Conservation (phyloP, 2,888 invertebrate genomes). For the Melieria picta region DNA sequence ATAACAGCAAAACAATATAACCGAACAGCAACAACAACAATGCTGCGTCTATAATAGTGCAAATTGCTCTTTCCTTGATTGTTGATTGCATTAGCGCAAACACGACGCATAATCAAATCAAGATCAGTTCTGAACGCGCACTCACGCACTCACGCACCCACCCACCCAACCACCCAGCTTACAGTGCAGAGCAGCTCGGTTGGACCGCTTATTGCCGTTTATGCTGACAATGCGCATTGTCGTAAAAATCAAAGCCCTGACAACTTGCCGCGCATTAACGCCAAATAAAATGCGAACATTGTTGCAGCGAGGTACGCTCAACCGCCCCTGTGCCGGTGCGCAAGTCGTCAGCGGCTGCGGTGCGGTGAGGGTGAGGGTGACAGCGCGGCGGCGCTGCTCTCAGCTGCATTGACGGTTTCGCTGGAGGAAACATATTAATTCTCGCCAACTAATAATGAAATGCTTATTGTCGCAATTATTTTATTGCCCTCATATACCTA, state of each 20-base stretch:
- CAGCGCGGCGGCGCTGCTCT: conserved; percentile 21
- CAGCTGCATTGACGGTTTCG: conserved; percentile 29
- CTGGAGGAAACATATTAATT: conserved; percentile 17
- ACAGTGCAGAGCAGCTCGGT: not conserved
- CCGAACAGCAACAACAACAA: conserved; percentile 22
- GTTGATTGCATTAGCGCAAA: conserved; percentile 55
- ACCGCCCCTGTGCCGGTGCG: conserved; percentile 48
- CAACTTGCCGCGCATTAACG: conserved; percentile 58
- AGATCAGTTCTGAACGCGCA: conserved; percentile 12
- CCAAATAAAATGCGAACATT: conserved; percentile 47
- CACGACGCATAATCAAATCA: conserved; percentile 39
- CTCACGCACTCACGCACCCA: conserved; percentile 16
- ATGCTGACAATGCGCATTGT: conserved; percentile 15
- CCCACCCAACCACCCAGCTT: conserved; percentile 22
- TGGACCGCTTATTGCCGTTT: conserved; percentile 8
- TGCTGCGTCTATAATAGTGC: conserved; percentile 35
- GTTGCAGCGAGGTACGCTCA: conserved; percentile 33
- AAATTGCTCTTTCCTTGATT: conserved; percentile 48
- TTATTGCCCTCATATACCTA: conserved; percentile 59
- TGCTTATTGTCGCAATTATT: conserved; percentile 67
- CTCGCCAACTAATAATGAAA: conserved; percentile 61
- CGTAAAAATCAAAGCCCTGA: conserved; percentile 53
- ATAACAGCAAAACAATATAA: conserved; percentile 23
- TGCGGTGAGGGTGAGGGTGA: conserved; percentile 17
- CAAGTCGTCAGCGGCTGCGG: not conserved